Base-by-base conservation (phyloP, 1,140 invertebrate species). In the Calephelis virginiensis region DNA sequence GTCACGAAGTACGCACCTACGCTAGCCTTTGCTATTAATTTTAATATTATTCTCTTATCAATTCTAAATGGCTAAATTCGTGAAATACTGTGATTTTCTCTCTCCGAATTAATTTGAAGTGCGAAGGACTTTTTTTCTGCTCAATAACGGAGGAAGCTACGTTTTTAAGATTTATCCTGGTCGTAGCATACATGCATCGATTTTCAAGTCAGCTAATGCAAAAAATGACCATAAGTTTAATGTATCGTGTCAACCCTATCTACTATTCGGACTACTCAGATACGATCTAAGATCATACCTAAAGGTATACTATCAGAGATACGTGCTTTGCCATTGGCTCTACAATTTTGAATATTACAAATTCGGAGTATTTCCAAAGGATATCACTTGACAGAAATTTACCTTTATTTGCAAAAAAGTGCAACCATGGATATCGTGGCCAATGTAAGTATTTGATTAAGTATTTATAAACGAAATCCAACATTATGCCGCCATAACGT, bases 221-320 rank as follows among this genome's bases (percentile, higher is more conserved):
- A 86, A 92, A 91, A 90, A 93, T 93, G 92, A 90, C 82, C 77
- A 90, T 93, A 81, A 85, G 81, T 73, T 80, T 92, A 60, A 90
- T 89, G 88, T 93, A 90, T 78, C 90, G 93, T 73, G 86, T 93
- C 64, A 93, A 93, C 82, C 93, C 93, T 67, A 93, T 94, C 74
- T 94, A 94, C 80, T 93, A 94, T 84, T 94, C 93, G 53, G 93
- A 93, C 77, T 93, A 93, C 72, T 93, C 93, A 69, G 93, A 94
- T 93, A 93, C 93, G 88, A 92, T 89, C 68, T 89, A 85, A 74
- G 73, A 17, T 78, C 77, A 10, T 70, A 71, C 63, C 69, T 81
- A 61, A 88, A 89, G 65, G 17, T 81, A 70, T 75, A 77, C 69
- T 74, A 77, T 61, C 61, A 66, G 38, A 84, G 83, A 80, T 67